Base-by-base conservation (phyloP, 2,797 vertebrate genomes). In the Pseudochirops cupreus region DNA sequence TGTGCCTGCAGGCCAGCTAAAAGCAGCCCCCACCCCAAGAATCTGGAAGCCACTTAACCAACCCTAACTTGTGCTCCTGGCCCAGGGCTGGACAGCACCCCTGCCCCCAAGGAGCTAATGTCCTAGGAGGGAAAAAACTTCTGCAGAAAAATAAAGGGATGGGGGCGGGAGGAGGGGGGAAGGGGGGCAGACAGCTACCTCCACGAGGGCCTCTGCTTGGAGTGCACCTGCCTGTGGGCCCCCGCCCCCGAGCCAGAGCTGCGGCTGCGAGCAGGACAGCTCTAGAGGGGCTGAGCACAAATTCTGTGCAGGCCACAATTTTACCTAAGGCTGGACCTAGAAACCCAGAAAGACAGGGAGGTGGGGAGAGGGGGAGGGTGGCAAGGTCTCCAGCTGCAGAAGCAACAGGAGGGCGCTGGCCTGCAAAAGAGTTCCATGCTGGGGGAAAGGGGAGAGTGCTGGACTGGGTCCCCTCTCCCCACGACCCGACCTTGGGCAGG, bases 251-350 rank as follows among this genome's bases (percentile, higher is more conserved):
- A 98, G 97, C 91, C 93, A 95, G 93, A 98, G 97, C 97, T 92
- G 96, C 96, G 50, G 96, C 97, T 96, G 95, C 94, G 96, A 10
- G 96, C 93, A 97, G 90, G 97, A 98, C 97, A 98, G 98, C 98
- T 98, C 98, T 97, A 98, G 98, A 98, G 98, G 98, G 98, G 98
- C 98, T 97, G 97, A 74, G 18, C 67, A 97, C 94, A 97, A 96
- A 97, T 97, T 98, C 98, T 74, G 67, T 74, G 67, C 67, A 74
- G 67, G 67, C 67, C 67, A 74, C 67, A 21, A 74, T 74, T 74
- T 74, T 74, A 74, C 67, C 67, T 74, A 74, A 74, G 67, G 67
- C 67, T 74, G 67, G 67, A 98, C 98, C 98, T 98, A 98, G 98
- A 98, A 98, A 98, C 98, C 98, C 97, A 98, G 98, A 97, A 97